A percentile compares a stretch with the other conserved stretches of the same genome.
These are phyloP conservation scores for Cottoperca gobio DNA, from an alignment of 2,797 vertebrate genomes.

Conservation along the genomic window DNA sequence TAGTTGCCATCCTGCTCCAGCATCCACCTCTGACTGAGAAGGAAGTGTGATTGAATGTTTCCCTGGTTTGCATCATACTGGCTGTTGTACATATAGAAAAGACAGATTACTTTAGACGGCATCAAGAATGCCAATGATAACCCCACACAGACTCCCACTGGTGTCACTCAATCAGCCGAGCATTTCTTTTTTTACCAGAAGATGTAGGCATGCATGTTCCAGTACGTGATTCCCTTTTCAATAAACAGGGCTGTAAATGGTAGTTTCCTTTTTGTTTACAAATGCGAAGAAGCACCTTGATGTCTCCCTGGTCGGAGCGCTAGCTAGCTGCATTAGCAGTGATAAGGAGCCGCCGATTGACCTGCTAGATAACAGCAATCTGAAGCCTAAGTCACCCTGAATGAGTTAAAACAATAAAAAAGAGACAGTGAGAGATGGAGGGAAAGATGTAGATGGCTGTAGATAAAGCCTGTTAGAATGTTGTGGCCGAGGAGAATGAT, in stretches of 20 bases:
- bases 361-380: constrained; percentile 74
- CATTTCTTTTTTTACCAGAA: not conserved
- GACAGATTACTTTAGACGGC: constrained; percentile 72
- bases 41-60: constrained; percentile 80
- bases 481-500: constrained; percentile 5
- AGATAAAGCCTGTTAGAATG: constrained; percentile 37
- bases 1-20: constrained; percentile 73
- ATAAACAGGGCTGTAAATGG: constrained; percentile 68
- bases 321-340: constrained; percentile 56
- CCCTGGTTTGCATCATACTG: constrained; percentile 85
- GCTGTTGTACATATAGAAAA: constrained; percentile 73
- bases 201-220: constrained; percentile 39
- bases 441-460: constrained; percentile 23
- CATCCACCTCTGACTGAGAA: constrained; percentile 73
- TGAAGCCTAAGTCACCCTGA: constrained; percentile 72
- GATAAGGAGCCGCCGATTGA: constrained; percentile 80
- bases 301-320: constrained; percentile 67
- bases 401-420: constrained; percentile 63
- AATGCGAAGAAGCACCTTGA: constrained; percentile 77
- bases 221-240: constrained; percentile 70
- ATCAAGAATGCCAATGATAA: constrained; percentile 63
- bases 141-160: constrained; percentile 59
- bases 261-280: constrained; percentile 73
- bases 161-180: constrained; percentile 66
- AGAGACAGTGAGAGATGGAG: constrained; percentile 36